Evolutionary conservation across 2,113 vertebrate genomes (phyloP).

Genomic region (Upupa epops): DNA sequence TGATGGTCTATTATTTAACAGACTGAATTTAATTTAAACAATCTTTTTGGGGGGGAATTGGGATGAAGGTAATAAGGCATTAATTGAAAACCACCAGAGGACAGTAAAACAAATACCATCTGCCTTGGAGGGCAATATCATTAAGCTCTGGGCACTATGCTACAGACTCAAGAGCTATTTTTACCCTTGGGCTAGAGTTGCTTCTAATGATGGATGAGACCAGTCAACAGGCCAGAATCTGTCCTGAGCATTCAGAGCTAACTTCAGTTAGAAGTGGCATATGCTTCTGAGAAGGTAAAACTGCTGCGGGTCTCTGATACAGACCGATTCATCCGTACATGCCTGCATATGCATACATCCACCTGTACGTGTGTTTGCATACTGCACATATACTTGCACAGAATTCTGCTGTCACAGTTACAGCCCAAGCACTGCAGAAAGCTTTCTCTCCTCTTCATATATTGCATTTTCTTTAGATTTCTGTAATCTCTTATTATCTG

Average conservation of each 20-base stretch:
- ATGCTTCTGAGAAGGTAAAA: background rate
- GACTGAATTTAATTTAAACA: background rate
- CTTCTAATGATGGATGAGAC: slow-evolving; percentile 6
- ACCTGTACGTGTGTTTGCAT: background rate
- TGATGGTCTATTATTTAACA: background rate
- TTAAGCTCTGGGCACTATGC: slow-evolving; percentile 32
- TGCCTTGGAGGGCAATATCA: slow-evolving; percentile 45
- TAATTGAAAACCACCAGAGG: slow-evolving; percentile 8
- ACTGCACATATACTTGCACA: background rate
- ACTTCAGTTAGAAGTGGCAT: background rate
- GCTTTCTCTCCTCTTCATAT: background rate
- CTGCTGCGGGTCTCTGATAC: background rate
- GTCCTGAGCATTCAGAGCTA: background rate
- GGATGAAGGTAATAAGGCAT: background rate
- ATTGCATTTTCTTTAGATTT: background rate
- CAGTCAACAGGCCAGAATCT: slow-evolving; percentile 22
- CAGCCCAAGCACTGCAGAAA: background rate
- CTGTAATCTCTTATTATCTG: background rate
- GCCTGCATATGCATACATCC: background rate
- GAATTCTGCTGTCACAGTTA: background rate
- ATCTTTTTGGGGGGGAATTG: background rate
- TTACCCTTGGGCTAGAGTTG: background rate
- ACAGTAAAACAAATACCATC: slow-evolving; percentile 28
- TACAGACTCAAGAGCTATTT: slow-evolving; percentile 5
- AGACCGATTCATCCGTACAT: background rate